Base-by-base conservation (phyloP, 2,888 invertebrate genomes). In the Eupithecia insigniata region DNA sequence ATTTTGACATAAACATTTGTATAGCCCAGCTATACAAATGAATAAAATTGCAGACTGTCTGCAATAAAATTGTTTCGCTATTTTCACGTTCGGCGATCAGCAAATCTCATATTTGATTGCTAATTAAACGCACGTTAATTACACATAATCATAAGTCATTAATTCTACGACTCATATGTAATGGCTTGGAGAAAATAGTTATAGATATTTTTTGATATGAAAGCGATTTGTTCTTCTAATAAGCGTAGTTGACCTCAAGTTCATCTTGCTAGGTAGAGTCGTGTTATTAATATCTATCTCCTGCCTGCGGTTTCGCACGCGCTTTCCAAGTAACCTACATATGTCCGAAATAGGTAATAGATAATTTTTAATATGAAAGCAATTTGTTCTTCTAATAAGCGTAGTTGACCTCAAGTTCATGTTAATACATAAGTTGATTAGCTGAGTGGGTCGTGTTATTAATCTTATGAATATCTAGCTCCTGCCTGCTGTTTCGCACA, bases 91-190 rank as follows among this genome's bases (percentile, higher is more conserved):
- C 18, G 43, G 2, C 5, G 43, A 18, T 18, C 43, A 43, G 18
- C 18, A 43, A 43, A 10, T 46, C n/a, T 46, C 46, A n/a, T 8
- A 46, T n/a, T 22, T 46, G 10, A 62, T 62, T 62, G 62, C 32
- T 62, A 34, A 12, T 22, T 14, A 60, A 62, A 28, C 58, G 28
- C 62, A 61, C 61, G 32, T 61, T 61, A 61, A 32, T 32, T 32
- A 61, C 32, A 10, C 32, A 32, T 61, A 61, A 61, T 61, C 32
- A 61, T 61, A 32, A 8, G 5, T 36, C n/a, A 62, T 62, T 60
- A 60, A 22, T 46, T 46, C 46, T 46, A 8, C 46, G n/a, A 46
- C 46, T 8, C 46, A 10, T 46, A 22, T 10, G 10, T 46, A 22
- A 46, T 46, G n/a, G n/a, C 46, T 22, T 46, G n/a, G n/a, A 46